A percentile compares a stretch with the other conserved stretches of the same genome.
These are phyloP conservation scores for Hydropsyche tenuis DNA, from an alignment of 1,140 invertebrate genomes.

Conservation along the genomic window DNA sequence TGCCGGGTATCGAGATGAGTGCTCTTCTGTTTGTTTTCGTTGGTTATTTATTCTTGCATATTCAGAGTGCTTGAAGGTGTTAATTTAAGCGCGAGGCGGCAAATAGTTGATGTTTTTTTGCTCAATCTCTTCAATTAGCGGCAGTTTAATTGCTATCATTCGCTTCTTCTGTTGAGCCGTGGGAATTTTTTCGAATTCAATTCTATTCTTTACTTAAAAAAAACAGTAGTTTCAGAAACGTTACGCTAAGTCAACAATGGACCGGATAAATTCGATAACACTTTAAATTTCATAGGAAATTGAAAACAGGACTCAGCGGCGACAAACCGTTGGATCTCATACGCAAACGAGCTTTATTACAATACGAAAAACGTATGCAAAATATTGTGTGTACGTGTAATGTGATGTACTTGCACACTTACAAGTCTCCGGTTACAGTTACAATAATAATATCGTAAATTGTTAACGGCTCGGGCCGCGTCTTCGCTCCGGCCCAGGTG, in stretches of 20 bases:
- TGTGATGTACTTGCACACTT: background rate
- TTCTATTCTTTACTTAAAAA: too few species aligned
- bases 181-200: too few species aligned
- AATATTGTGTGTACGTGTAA: background rate
- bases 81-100: background rate
- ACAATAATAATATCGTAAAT: constrained; percentile 31
- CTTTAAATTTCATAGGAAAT: too few species aligned
- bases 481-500: constrained; percentile 14
- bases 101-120: constrained; percentile 6
- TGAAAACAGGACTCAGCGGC: too few species aligned
- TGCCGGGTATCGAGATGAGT: too few species aligned
- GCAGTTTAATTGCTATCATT: constrained; percentile 3
- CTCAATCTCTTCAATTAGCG: constrained; percentile 9
- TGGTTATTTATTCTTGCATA: too few species aligned
- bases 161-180: background rate
- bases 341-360: too few species aligned
- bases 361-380: background rate
- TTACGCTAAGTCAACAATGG: too few species aligned
- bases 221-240: too few species aligned
- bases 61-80: background rate
- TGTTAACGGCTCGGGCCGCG: constrained; percentile 4
- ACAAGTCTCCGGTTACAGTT: constrained; percentile 19
- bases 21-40: too few species aligned
- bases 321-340: too few species aligned
- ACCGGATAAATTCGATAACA: too few species aligned